Base-by-base conservation (phyloP, 2,797 vertebrate genomes). In the Macropodus opercularis region DNA sequence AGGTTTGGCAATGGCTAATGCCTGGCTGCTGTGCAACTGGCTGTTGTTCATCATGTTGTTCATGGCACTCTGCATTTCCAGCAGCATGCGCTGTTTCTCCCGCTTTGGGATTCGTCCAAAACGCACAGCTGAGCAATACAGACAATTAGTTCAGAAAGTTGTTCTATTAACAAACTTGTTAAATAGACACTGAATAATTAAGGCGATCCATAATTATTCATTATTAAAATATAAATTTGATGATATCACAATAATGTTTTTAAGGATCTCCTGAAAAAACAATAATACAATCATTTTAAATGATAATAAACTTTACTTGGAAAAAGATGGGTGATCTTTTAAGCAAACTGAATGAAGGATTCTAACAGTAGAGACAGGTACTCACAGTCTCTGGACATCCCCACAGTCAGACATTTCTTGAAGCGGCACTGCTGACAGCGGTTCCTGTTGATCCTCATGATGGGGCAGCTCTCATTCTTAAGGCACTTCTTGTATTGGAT, bases 401-500 rank as follows among this genome's bases (percentile, higher is more conserved):
- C 97, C 53, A 98, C 95, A 62, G 94, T 92, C 62, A 98, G 88
- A 90, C 96, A 98, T 89, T 98, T 98, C 88, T 95, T 98, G 83
- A 98, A 98, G 82, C 96, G 95, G 80, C 97, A 98, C 84, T 98
- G 96, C 91, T 98, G 97, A 88, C 97, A 98, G 70, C 96, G 93
- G 89, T 98, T 98, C 75, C 97, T 92, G 80, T 96, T 98, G 92
- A 96, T 96, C 83, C 96, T 94, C 95, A 98, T 95, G 87, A 98
- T 93, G 73, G 95, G 93, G 70, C 97, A 98, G 90, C 92, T 96
- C 76, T 96, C 96, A 22, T 95, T 97, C 92, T 97, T 97, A 91
- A 98, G 94, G 93, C 96, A 98, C 90, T 97, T 98, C 92, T 98
- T 98, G 58, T 98, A 98, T 70, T 98, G 95, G 88, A 98, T 98